Base-by-base conservation (phyloP, 1,140 invertebrate genomes). In the Danaus melanippus region DNA sequence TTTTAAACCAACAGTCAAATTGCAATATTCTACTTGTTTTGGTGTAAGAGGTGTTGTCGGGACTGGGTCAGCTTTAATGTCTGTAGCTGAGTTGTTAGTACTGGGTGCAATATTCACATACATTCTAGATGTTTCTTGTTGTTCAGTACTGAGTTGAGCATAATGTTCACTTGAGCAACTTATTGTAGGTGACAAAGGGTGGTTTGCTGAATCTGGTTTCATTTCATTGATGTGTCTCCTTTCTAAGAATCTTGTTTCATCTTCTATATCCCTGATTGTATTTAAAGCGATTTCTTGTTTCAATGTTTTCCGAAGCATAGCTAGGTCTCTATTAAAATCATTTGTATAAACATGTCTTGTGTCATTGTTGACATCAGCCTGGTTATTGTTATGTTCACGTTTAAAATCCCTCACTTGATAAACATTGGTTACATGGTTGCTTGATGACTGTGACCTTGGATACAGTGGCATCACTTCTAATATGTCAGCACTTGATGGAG, bases 71-170 rank as follows among this genome's bases (percentile, higher is more conserved):
- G 45, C 74, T 63, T 75, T 81, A 56, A 60, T 71, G 11, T 53
- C 50, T 15, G 87, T 77, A 51, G 62, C 58, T 1, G 61, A 41
- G 51, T 41, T 70, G 8, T 47, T 53, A 45, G 85, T 78, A 61
- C 53, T 69, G 9, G 90, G 89, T 63, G 79, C 87, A 51, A 93
- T 79, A 71, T 93, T 94, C 83, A 93, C 91, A 69, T 93, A 93
- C 6, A 91, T 72, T 66, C 91, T 89, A 7, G 71, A 69, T 12
- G 71, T 54, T 50, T 84, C 73, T 45, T 80, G 70, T 71, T 88
- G 82, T 39, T 84, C 76, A 15, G 88, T 60, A 61, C 87, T 89
- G 11, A 90, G 70, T 58, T 88, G 86, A 15, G 88, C 89, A 70
- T 90, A 90, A 61, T 82, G 78, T 53, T 87, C 87, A 72, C 84